Percentiles rank a stretch among this genome's conserved stretches.
Evolutionary conservation across 2,888 invertebrate species (phyloP).

Genomic region (Amblyjoppa fuscipennis): DNA sequence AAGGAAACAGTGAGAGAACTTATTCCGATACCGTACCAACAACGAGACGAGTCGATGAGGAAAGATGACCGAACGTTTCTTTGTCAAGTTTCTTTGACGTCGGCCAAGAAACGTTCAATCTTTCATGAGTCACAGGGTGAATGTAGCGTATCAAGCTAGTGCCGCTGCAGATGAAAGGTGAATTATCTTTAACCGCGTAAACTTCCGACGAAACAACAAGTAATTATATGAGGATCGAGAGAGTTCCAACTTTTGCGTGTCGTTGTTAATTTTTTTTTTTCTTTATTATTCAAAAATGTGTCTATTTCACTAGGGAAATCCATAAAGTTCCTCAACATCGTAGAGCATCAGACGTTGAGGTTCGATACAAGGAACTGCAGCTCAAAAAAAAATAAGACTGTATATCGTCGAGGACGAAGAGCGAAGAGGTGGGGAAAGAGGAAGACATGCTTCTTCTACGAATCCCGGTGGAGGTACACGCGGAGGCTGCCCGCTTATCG

Average conservation of each 20-base stretch:
- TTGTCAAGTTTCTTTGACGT: slow-evolving; percentile 31
- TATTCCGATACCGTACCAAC: slow-evolving; percentile 20
- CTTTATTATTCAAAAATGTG: slow-evolving; percentile 1
- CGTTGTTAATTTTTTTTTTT: not conserved
- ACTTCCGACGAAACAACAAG: slow-evolving; percentile 5
- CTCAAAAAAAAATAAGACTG: slow-evolving; percentile 37
- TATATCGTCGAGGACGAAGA: slow-evolving; percentile 11
- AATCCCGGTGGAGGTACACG: slow-evolving; percentile 49
- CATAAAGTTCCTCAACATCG: slow-evolving; percentile 21
- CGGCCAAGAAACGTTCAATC: slow-evolving; percentile 62
- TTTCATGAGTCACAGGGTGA: slow-evolving; percentile 61
- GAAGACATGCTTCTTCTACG: slow-evolving; percentile 26
- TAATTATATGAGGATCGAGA: slow-evolving; percentile 4
- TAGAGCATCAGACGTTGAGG: slow-evolving; percentile 30
- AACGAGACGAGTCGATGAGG: slow-evolving; percentile 18
- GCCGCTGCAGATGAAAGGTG: slow-evolving; percentile 21
- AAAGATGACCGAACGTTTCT: slow-evolving; percentile 43
- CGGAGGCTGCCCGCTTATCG: slow-evolving; percentile 63
- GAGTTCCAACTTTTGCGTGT: not conserved
- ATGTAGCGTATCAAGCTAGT: not conserved
- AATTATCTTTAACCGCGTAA: slow-evolving; percentile 23
- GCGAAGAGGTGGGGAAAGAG: slow-evolving; percentile 6
- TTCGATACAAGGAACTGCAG: slow-evolving; percentile 6
- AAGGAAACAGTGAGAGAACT: not conserved
- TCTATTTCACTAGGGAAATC: slow-evolving; percentile 29